A percentile compares a stretch with the other conserved stretches of the same genome.
phyloP scores from a whole-genome alignment of 2,797 vertebrate species.

The Chiroxiphia lanceolata region DNA sequence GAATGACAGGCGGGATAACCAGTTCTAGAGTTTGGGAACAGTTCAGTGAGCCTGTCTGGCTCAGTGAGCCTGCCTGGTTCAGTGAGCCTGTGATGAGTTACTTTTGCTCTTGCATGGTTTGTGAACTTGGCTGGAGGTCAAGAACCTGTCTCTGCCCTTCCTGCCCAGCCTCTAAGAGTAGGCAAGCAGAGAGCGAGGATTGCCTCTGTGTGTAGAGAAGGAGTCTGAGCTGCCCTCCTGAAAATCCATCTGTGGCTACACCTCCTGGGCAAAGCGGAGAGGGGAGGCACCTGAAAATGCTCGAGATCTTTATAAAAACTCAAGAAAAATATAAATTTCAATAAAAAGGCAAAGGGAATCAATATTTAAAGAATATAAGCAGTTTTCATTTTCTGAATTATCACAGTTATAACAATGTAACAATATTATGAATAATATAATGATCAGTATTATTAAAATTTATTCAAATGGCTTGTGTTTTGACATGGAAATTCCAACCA shows the following conservation, averaged over 20 bases:
- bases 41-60: not conserved
- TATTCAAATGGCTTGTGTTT: not conserved
- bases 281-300: not conserved
- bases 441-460: not conserved
- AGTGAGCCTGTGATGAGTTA: accelerated
- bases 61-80: not conserved
- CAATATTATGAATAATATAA: not conserved
- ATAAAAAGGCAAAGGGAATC: not conserved
- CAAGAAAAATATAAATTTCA: not conserved
- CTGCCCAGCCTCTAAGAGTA: not conserved
- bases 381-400: not conserved
- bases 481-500: not conserved
- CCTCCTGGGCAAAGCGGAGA: not conserved
- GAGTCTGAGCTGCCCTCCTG: accelerated
- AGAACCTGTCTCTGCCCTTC: not conserved
- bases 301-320: not conserved
- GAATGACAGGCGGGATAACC: not conserved
- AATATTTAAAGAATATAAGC: not conserved
- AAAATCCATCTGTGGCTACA: not conserved
- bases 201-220: accelerated
- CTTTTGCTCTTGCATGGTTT: not conserved
- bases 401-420: not conserved
- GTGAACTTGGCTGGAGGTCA: accelerated
- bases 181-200: not conserved
- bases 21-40: not conserved